Percentiles rank a stretch among this genome's conserved stretches.
Evolutionary conservation across 2,797 vertebrate genomes (phyloP).

Genomic region (Trachops cirrhosus): DNA sequence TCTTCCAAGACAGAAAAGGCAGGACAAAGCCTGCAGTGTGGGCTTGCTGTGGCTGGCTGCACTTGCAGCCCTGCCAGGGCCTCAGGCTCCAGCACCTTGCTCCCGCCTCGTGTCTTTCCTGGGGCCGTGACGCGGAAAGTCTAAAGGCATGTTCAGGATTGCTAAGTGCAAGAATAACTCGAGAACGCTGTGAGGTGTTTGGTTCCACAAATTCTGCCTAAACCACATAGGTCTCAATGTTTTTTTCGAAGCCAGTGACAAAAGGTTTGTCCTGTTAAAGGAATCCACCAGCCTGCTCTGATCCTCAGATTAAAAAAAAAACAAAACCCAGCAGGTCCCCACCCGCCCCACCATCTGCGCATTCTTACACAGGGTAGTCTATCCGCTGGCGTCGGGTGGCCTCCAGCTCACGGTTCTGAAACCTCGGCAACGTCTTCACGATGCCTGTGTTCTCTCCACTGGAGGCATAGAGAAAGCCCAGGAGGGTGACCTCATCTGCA

Average conservation of each 20-base stretch:
- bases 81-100: not conserved
- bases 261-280: not conserved
- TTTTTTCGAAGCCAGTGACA: not conserved
- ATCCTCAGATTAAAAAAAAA: not conserved
- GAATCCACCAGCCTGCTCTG: not conserved
- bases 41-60: not conserved
- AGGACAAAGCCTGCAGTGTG: not conserved
- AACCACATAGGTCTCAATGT: not conserved
- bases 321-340: not conserved
- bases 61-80: not conserved
- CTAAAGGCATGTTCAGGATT: not conserved
- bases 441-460: constrained; percentile 90
- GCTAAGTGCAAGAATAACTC: not conserved
- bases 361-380: constrained; percentile 89
- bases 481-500: constrained; percentile 87
- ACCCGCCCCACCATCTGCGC: not conserved
- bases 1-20: constrained; percentile 2
- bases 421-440: constrained; percentile 87
- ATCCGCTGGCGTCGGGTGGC: constrained; percentile 82
- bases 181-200: not conserved
- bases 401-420: constrained; percentile 89
- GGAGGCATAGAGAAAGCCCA: constrained; percentile 90
- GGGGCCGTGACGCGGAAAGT: not conserved
- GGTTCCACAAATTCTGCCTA: not conserved
- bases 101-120: not conserved